Evolutionary conservation across 2,797 vertebrate species (phyloP), one percentile per base, ranked within the genome.

Genomic region (Brachymystax lenok): DNA sequence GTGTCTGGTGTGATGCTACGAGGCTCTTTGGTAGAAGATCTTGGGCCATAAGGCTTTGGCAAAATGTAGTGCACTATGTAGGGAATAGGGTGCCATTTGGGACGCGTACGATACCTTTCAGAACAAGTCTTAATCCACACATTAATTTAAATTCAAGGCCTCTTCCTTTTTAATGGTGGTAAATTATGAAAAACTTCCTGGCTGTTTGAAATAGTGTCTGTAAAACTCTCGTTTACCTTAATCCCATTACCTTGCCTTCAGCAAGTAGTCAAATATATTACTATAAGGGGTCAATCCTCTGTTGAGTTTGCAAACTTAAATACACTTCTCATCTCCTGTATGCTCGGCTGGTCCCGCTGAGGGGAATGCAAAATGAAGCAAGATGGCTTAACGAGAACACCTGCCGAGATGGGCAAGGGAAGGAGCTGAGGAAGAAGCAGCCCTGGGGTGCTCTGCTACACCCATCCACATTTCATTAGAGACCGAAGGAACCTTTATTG

Each of bases 381-480:
- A 71, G 69, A 83, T 74, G 83, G 75, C 81, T 86, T 27, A 87
- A 88, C 84, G 81, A 83, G 81, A 80, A 80, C 74, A 83, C 87
- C 88, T 90, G 88, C 84, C 80, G 79, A 78, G 21, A 77, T 80
- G 14, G 3, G 61, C 72, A 77, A 77, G 82, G 80, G 74, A 81
- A 74, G 81, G 74, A 66, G 71, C 59, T 21, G 24, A 63, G 59
- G 12, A 21, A 13, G 70, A 54, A 84, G 83, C 77, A 82, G 78
- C 74, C 67, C 27, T 66, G 69, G 76, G 81, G 81, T 78, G 85
- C 76, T 28, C 27, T 30, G 16, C 5, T 67, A 82, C 71, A 77
- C 77, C 74, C 82, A 79, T 88, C 81, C 82, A 71, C 83, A 90
- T 87, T 88, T 88, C 83, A 87, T 89, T 82, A 84, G 81, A 83